Conservation (phyloP, 1,140 invertebrate species). For the Drosophila azteca region DNA sequence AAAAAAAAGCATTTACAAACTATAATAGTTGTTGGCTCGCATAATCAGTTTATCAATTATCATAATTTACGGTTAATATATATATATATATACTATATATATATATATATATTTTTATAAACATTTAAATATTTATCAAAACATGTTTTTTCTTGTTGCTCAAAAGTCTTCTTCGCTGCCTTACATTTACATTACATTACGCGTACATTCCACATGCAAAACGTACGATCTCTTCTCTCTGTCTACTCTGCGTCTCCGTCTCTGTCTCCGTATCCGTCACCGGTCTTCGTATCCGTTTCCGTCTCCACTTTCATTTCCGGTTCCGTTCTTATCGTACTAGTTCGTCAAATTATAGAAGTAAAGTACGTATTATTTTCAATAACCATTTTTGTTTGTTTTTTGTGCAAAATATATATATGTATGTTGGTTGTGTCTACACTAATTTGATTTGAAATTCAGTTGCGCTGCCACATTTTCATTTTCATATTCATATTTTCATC, state of each 20-base stretch:
- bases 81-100: slow-evolving; percentile 12
- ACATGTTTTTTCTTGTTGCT: slow-evolving; percentile 81
- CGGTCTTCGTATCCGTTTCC: background rate
- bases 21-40: slow-evolving; percentile 80
- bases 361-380: slow-evolving; percentile 58
- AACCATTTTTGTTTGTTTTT: slow-evolving; percentile 60
- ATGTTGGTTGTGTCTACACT: slow-evolving; percentile 56
- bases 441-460: slow-evolving; percentile 82
- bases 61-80: slow-evolving; percentile 57
- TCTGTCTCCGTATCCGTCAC: no score
- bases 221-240: slow-evolving; percentile 43
- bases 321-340: slow-evolving; percentile 6
- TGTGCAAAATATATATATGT: slow-evolving; percentile 71
- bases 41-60: slow-evolving; percentile 74
- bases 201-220: slow-evolving; percentile 53
- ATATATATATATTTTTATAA: slow-evolving; percentile 66
- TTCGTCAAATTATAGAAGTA: slow-evolving; percentile 41
- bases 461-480: slow-evolving; percentile 68
- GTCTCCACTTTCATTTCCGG: no score
- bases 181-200: slow-evolving; percentile 73
- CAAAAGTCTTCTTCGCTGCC: slow-evolving; percentile 79
- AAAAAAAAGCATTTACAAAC: slow-evolving; percentile 79
- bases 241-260: slow-evolving; percentile 17
- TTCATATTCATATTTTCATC: slow-evolving; percentile 23
- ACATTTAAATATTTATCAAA: slow-evolving; percentile 82